Conservation (phyloP, 2,888 invertebrate genomes). For the Chymomyza amoena region DNA sequence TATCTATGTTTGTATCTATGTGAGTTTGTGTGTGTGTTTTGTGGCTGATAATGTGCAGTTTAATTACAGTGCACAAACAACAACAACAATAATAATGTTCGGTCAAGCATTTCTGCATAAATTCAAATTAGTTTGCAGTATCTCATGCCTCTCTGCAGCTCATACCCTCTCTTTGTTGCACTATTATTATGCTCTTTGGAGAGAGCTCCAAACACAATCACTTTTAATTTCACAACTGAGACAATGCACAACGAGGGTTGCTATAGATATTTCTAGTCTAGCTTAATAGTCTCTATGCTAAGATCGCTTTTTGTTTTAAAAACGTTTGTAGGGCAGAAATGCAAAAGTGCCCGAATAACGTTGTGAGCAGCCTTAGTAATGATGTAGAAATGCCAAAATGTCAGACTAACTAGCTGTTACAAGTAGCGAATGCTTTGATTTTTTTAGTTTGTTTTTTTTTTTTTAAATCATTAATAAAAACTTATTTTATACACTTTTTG, state of each 20-base stretch:
- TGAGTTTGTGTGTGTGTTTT: constrained; percentile 13
- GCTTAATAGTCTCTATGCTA: too few relatives aligned
- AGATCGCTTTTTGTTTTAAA: too few relatives aligned
- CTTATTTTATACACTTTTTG: too few relatives aligned
- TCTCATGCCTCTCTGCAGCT: background rate
- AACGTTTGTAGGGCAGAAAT: too few relatives aligned
- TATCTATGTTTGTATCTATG: constrained; percentile 7
- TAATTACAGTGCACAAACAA: constrained; percentile 59
- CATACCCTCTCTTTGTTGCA: background rate
- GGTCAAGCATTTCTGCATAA: constrained; percentile 49
- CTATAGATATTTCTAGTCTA: too few relatives aligned
- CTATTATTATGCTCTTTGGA: constrained; percentile 6
- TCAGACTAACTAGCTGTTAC: too few relatives aligned
- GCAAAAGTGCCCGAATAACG: too few relatives aligned
- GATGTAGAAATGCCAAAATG: too few relatives aligned
- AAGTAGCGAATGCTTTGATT: too few relatives aligned
- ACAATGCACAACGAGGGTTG: constrained; percentile 34
- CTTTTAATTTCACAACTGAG: constrained; percentile 63
- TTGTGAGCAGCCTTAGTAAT: too few relatives aligned
- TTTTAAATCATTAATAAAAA: too few relatives aligned
- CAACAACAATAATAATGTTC: constrained; percentile 49
- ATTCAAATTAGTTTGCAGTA: constrained; percentile 63
- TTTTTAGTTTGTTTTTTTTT: too few relatives aligned
- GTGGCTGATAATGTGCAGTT: constrained; percentile 66
- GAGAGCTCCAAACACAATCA: constrained; percentile 33